These are phyloP conservation scores for Chelonus formosanus DNA, from an alignment of 2,888 invertebrate species.

Conservation along the genomic window DNA sequence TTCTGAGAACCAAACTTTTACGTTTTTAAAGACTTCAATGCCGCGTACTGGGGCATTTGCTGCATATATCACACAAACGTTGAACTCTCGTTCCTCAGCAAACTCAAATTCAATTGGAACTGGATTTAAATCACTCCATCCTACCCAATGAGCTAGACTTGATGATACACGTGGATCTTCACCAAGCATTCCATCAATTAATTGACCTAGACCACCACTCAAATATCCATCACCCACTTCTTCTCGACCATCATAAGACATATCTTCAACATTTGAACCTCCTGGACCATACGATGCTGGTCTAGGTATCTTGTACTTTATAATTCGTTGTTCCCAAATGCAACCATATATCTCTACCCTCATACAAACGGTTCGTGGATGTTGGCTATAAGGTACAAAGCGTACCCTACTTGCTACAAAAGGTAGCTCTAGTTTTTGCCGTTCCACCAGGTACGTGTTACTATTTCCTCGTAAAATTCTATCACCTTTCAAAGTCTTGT, in stretches of 20 bases:
- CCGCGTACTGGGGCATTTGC: conserved; percentile 78
- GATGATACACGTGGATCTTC: conserved; percentile 66
- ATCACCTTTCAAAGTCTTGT: conserved; percentile 80
- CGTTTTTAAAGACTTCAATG: conserved; percentile 81
- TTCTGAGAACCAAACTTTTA: conserved; percentile 80
- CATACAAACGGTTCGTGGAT: conserved; percentile 90
- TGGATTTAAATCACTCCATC: conserved; percentile 80
- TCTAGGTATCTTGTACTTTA: conserved; percentile 74
- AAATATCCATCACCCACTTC: conserved; percentile 67
- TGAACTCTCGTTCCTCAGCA: conserved; percentile 78
- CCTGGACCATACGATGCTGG: conserved; percentile 71
- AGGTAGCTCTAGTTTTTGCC: conserved; percentile 80
- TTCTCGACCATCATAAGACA: conserved; percentile 79
- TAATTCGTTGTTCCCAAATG: conserved; percentile 74
- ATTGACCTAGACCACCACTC: conserved; percentile 81
- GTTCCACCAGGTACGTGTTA: conserved; percentile 78
- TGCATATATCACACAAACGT: conserved; percentile 56
- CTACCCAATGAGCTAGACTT: conserved; percentile 75
- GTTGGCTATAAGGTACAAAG: conserved; percentile 87
- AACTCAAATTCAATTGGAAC: conserved; percentile 85
- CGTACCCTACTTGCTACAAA: conserved; percentile 87
- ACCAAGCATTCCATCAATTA: conserved; percentile 79
- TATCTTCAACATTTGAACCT: conserved; percentile 77
- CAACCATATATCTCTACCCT: conserved; percentile 92
- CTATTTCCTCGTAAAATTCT: conserved; percentile 79